These are phyloP conservation scores for Dioctria rufipes DNA, from an alignment of 2,888 invertebrate species.

Conservation along the genomic window DNA sequence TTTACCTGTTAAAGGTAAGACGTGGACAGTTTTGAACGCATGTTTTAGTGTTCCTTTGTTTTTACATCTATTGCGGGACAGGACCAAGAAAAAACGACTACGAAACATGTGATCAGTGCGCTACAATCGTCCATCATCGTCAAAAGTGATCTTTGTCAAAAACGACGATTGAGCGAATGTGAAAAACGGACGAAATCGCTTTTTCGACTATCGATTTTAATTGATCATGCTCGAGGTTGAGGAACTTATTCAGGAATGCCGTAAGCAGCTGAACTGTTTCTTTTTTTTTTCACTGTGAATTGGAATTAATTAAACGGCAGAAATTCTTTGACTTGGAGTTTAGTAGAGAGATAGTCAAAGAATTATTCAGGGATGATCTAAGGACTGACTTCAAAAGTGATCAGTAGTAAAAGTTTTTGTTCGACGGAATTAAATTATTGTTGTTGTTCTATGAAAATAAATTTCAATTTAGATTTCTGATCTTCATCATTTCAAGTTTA, in stretches of 20 bases:
- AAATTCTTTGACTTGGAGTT: no score
- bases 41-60: slow-evolving; percentile 43
- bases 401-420: no score
- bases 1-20: slow-evolving; percentile 41
- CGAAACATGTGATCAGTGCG: slow-evolving; percentile 24
- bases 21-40: slow-evolving; percentile 44
- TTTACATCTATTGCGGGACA: slow-evolving; percentile 2
- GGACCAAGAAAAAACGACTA: background rate
- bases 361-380: no score
- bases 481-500: no score
- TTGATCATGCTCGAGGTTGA: background rate
- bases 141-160: slow-evolving; percentile 46
- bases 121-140: slow-evolving; percentile 49
- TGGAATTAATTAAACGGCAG: no score
- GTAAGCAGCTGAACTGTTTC: background rate
- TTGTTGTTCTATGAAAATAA: no score
- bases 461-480: no score
- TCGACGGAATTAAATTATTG: no score
- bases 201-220: background rate
- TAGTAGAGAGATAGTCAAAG: no score
- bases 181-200: background rate
- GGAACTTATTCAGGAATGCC: background rate
- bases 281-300: background rate
- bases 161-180: background rate
- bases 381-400: no score